Conservation (phyloP, 2,888 invertebrate species). For the Pseudococcus longispinus region DNA sequence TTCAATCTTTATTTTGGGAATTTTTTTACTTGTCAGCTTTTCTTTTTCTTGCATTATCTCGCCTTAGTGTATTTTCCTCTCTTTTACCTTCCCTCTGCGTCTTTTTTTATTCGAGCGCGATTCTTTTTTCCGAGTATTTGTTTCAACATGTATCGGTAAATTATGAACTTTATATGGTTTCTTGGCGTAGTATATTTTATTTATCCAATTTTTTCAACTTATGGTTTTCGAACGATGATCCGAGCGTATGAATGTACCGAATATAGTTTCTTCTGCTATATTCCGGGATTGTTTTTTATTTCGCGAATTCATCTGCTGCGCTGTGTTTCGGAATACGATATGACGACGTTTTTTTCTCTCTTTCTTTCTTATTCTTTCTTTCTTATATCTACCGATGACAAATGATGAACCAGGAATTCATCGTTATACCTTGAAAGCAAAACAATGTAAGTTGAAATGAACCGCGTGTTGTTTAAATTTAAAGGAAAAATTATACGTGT, state of each 20-base stretch:
- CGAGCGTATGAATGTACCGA: neutral
- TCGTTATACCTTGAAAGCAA: neutral
- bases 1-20: constrained; percentile 28
- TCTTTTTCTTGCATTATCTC: constrained; percentile 13
- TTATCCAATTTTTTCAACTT: constrained; percentile 27
- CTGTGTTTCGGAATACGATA: neutral
- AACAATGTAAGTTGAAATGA: constrained; percentile 1
- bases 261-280: neutral
- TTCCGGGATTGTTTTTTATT: neutral
- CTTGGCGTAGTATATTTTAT: neutral
- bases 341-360: neutral
- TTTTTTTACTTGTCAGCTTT: constrained; percentile 33
- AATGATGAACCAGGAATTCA: neutral
- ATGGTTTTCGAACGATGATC: constrained; percentile 24
- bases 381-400: neutral
- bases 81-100: neutral
- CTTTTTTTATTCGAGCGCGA: neutral
- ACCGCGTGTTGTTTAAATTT: neutral
- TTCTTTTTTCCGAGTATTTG: neutral
- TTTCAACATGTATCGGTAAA: constrained; percentile 18
- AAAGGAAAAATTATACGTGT: neutral
- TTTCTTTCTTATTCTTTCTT: neutral
- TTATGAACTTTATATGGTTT: constrained; percentile 25
- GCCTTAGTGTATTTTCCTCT: neutral
- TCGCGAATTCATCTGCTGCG: neutral